Evolutionary conservation across 2,888 invertebrate genomes (phyloP).

Genomic region (Meliscaeva auricollis): DNA sequence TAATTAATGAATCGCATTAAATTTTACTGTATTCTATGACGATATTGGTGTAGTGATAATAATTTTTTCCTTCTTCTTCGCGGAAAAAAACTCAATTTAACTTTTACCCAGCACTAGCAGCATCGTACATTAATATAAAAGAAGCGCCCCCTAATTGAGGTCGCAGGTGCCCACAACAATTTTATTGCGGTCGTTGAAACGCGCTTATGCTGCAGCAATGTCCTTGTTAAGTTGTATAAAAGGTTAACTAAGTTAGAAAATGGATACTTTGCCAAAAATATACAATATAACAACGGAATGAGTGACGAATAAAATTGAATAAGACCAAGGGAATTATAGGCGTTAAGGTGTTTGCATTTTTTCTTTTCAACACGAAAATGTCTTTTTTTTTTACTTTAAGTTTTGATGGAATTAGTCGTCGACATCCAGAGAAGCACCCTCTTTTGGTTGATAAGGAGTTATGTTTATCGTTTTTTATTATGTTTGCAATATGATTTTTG

Average conservation of each 20-base stretch:
- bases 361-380: conserved; percentile 50
- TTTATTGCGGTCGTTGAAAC: conserved; percentile 74
- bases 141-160: conserved; percentile 65
- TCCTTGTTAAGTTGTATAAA: conserved; percentile 72
- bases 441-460: conserved; percentile 46
- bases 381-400: conserved; percentile 49
- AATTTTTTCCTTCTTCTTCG: conserved; percentile 21
- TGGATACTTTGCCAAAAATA: conserved; percentile 68
- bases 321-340: conserved; percentile 53
- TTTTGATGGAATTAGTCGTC: conserved; percentile 40
- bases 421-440: conserved; percentile 26
- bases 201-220: conserved; percentile 40
- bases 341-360: conserved; percentile 73
- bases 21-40: conserved; percentile 65
- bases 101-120: conserved; percentile 28
- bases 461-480: conserved; percentile 69
- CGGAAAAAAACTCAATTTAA: conserved; percentile 63
- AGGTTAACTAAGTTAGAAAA: conserved; percentile 73
- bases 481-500: conserved; percentile 72
- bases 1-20: conserved; percentile 76
- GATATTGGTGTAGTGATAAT: conserved; percentile 61
- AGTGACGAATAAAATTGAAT: conserved; percentile 65
- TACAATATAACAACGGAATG: conserved; percentile 33
- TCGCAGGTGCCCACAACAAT: conserved; percentile 72
- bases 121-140: not conserved